Conservation (phyloP, 2,113 vertebrate species). For the Dissostichus mawsoni region DNA sequence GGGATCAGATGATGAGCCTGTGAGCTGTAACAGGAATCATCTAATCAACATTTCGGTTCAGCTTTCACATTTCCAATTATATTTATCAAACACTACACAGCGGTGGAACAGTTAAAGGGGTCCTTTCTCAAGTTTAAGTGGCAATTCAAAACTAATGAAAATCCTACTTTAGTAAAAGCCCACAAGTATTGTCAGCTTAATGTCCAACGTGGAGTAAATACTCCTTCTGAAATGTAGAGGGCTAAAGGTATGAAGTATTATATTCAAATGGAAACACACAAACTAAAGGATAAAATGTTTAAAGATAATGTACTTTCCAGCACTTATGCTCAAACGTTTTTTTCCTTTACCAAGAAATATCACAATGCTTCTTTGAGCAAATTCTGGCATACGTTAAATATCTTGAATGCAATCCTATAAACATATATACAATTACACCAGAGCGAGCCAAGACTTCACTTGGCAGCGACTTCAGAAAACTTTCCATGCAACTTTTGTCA, state of each 20-base stretch:
- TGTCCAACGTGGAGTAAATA: not conserved
- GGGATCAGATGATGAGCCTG: conserved; percentile 23
- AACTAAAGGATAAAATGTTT: not conserved
- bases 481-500: not conserved
- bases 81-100: not conserved
- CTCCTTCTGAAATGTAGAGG: not conserved
- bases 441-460: not conserved
- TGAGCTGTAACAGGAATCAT: conserved; percentile 9
- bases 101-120: not conserved
- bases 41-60: no score
- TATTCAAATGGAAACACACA: not conserved
- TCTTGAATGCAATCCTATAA: not conserved
- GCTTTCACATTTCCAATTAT: not conserved
- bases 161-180: no score
- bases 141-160: no score
- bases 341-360: not conserved
- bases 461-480: not conserved
- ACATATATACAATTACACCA: not conserved
- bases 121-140: no score
- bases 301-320: not conserved
- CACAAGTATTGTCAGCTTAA: no score
- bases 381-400: not conserved
- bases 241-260: not conserved
- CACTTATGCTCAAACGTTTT: not conserved
- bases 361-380: not conserved